A percentile compares a stretch with the other conserved stretches of the same genome.
Evolutionary conservation across 2,797 vertebrate genomes (phyloP).

Genomic region (Ctenopoma multispine): DNA sequence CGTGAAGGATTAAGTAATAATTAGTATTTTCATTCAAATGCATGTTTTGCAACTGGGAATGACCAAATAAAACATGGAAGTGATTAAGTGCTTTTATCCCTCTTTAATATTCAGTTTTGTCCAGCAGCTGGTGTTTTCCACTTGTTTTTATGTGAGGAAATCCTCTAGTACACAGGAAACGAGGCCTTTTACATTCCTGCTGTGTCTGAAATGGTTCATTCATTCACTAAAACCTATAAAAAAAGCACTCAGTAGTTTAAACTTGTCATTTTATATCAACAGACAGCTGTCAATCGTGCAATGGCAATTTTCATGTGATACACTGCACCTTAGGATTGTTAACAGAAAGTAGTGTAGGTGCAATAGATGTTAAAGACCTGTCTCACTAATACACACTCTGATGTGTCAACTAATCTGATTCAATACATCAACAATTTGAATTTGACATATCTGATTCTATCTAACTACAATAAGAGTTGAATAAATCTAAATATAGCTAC

Average conservation of each 20-base stretch:
- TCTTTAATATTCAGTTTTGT: slow-evolving; percentile 2
- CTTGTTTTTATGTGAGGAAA: not conserved
- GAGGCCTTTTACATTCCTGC: too few species aligned
- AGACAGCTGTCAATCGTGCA: not conserved
- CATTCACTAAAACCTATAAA: too few species aligned
- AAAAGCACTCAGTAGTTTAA: not conserved
- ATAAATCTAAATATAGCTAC: not conserved
- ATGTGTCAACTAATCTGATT: too few species aligned
- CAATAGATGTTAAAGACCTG: too few species aligned
- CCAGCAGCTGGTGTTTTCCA: not conserved
- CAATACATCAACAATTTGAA: too few species aligned
- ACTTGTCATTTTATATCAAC: too few species aligned
- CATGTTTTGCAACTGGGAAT: not conserved
- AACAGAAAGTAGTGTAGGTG: not conserved
- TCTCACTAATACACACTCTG: too few species aligned
- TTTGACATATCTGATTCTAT: too few species aligned
- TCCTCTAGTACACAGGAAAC: not conserved
- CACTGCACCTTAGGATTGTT: not conserved
- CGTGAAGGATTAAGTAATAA: slow-evolving; percentile 5
- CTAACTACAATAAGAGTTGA: too few species aligned
- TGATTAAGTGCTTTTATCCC: not conserved
- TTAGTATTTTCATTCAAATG: slow-evolving; percentile 9
- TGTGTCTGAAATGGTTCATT: not conserved
- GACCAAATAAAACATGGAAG: not conserved
- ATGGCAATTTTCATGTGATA: not conserved